phyloP scores from a whole-genome alignment of 2,888 invertebrate species.

The Halictus ligatus region DNA sequence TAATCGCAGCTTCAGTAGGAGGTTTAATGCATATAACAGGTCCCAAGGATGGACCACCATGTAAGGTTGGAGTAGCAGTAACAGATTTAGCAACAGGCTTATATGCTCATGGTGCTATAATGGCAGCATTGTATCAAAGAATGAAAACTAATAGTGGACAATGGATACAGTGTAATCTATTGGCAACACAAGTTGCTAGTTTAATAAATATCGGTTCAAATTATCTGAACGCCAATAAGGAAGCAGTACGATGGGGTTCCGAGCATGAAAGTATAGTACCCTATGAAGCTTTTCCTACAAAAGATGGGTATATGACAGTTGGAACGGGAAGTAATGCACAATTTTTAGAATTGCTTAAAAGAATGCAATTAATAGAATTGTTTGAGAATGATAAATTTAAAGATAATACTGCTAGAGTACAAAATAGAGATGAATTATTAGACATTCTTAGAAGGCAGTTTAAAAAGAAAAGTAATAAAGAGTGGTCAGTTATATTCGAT shows the following conservation, averaged over 20 bases:
- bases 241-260: conserved; percentile 94
- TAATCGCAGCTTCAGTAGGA: conserved; percentile 96
- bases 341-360: conserved; percentile 90
- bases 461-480: conserved; percentile 88
- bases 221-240: conserved; percentile 93
- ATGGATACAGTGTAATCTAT: conserved; percentile 96
- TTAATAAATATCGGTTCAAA: conserved; percentile 96
- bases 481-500: conserved; percentile 91
- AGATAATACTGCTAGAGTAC: conserved; percentile 91
- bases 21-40: conserved; percentile 97
- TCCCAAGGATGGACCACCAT: conserved; percentile 92
- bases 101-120: conserved; percentile 97
- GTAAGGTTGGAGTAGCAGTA: conserved; percentile 96
- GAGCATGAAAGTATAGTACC: conserved; percentile 98
- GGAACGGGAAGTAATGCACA: conserved; percentile 95
- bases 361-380: conserved; percentile 88
- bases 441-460: conserved; percentile 87
- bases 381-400: conserved; percentile 87
- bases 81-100: conserved; percentile 97
- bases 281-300: conserved; percentile 94
- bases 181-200: conserved; percentile 95
- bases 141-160: conserved; percentile 93
- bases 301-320: conserved; percentile 93
- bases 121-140: conserved; percentile 94
- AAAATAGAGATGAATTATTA: conserved; percentile 90